Conservation (phyloP, 2,888 invertebrate species). For the Erynnis tages region DNA sequence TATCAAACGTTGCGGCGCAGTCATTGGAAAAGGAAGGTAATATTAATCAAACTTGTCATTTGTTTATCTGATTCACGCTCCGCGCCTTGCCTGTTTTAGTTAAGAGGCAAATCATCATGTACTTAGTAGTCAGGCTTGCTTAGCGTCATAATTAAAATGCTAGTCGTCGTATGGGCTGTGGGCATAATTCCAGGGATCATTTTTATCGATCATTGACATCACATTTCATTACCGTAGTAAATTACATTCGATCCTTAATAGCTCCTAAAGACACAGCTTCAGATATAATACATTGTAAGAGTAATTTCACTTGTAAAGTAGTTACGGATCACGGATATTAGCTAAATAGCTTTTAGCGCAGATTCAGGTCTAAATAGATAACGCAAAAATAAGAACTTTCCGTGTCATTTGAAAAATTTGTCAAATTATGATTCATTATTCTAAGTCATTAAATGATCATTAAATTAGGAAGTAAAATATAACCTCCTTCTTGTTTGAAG, state of each 20-base stretch:
- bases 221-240: not conserved
- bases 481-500: too few species aligned
- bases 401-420: too few species aligned
- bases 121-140: conserved; percentile 21
- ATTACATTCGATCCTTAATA: not conserved
- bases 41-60: conserved; percentile 23
- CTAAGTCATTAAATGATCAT: too few species aligned
- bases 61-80: conserved; percentile 24
- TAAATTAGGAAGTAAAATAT: too few species aligned
- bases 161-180: conserved; percentile 10
- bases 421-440: too few species aligned
- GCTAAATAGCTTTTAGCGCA: conserved; percentile 48
- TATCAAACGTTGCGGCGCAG: conserved; percentile 6
- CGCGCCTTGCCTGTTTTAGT: conserved; percentile 22
- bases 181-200: conserved; percentile 16
- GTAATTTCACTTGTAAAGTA: conserved; percentile 33
- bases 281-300: conserved; percentile 12
- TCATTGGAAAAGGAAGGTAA: conserved; percentile 12
- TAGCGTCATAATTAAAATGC: conserved; percentile 22
- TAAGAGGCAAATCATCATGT: conserved; percentile 22
- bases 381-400: too few species aligned
- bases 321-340: conserved; percentile 38
- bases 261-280: not conserved
- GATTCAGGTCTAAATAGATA: too few species aligned
- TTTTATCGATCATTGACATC: conserved; percentile 21